phyloP scores from a whole-genome alignment of 2,113 vertebrate species.

The Cygnus atratus region DNA sequence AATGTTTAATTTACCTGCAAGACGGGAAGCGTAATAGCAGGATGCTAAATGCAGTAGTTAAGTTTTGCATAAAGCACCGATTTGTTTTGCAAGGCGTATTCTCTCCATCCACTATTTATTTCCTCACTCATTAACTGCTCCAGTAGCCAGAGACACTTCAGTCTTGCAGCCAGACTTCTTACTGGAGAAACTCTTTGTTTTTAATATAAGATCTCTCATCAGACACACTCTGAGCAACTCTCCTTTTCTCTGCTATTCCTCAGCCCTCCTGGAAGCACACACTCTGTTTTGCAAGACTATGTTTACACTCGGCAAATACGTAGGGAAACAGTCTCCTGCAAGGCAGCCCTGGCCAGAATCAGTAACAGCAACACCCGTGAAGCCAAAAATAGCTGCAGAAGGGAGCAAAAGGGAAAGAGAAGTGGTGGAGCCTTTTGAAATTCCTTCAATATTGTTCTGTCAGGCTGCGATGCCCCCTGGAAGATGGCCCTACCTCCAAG shows the following conservation, averaged over 20 bases:
- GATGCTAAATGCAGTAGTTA: neutral
- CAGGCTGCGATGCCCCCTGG: neutral
- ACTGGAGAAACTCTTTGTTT: neutral
- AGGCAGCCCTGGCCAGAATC: neutral
- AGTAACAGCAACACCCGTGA: neutral
- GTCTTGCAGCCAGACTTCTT: constrained; percentile 12
- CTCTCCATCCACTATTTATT: neutral
- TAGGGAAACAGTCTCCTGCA: neutral
- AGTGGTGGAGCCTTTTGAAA: neutral
- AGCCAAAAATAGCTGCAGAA: neutral
- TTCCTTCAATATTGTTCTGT: neutral
- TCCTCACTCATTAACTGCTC: neutral
- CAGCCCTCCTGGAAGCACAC: neutral
- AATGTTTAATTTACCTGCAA: neutral
- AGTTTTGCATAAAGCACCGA: neutral
- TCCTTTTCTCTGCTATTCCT: neutral
- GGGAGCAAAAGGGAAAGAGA: neutral
- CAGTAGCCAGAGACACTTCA: neutral
- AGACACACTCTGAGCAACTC: neutral
- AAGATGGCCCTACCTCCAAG: neutral
- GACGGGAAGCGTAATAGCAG: fast-evolving
- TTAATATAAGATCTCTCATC: neutral
- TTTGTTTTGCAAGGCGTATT: neutral
- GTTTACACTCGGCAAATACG: neutral
- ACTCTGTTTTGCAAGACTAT: neutral